A percentile compares a stretch with the other conserved stretches of the same genome.
phyloP scores from a whole-genome alignment of 2,888 invertebrate genomes.

The Nysson spinosus region DNA sequence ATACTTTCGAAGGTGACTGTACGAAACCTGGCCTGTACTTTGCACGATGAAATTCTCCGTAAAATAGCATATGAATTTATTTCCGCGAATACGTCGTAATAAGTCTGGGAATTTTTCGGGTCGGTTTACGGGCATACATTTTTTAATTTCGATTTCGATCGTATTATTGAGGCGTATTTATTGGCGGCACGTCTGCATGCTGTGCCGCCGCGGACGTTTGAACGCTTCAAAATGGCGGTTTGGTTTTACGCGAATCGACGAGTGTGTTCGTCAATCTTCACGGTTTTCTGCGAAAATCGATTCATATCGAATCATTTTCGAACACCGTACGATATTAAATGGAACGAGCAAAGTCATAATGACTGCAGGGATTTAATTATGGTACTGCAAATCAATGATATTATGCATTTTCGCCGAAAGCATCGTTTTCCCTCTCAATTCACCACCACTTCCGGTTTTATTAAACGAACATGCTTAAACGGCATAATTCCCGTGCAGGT shows the following conservation, averaged over 20 bases:
- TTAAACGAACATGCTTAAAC: neutral
- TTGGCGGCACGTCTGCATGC: conserved; percentile 43
- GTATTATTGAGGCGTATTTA: conserved; percentile 52
- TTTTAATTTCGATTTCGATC: conserved; percentile 41
- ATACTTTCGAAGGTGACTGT: conserved; percentile 56
- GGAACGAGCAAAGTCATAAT: neutral
- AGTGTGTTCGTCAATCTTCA: too few species aligned
- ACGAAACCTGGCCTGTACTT: conserved; percentile 55
- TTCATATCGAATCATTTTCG: neutral
- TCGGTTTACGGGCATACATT: conserved; percentile 30
- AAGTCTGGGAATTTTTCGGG: conserved; percentile 40
- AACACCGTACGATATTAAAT: neutral
- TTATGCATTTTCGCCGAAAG: conserved; percentile 36
- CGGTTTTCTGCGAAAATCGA: neutral
- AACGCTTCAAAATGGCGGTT: conserved; percentile 62
- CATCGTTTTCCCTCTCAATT: conserved; percentile 59
- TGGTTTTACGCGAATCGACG: conserved; percentile 47
- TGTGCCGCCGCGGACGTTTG: conserved; percentile 67
- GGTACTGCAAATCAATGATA: conserved; percentile 7
- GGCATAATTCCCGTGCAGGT: neutral
- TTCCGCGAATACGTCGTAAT: conserved; percentile 17
- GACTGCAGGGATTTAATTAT: neutral
- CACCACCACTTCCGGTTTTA: conserved; percentile 48
- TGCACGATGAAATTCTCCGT: conserved; percentile 50
- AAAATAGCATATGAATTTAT: conserved; percentile 54